Evolutionary conservation across 1,140 invertebrate genomes (phyloP).

Genomic region (Drosophila equinoxialis): DNA sequence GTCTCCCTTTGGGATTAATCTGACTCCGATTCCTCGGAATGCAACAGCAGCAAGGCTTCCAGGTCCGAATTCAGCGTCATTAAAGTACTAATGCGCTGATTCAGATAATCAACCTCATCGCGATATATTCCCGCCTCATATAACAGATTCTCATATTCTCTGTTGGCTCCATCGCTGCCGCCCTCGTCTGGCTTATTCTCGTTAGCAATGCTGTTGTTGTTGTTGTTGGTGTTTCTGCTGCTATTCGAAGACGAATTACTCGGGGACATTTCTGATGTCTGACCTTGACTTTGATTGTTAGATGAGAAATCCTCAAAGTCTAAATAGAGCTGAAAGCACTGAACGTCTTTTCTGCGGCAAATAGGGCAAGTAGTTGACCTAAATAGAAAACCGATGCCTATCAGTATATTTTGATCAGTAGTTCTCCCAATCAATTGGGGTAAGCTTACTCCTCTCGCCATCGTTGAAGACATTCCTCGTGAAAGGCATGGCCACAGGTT

Average conservation of each 20-base stretch:
- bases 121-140: conserved; percentile 54
- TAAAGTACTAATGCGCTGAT: conserved; percentile 22
- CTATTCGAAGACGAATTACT: neutral
- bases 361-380: conserved; percentile 57
- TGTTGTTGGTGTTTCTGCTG: neutral
- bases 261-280: neutral
- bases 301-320: conserved; percentile 38
- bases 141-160: conserved; percentile 50
- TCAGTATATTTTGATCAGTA: neutral
- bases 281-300: conserved; percentile 22
- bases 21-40: conserved; percentile 8
- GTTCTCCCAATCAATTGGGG: neutral
- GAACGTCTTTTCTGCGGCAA: conserved; percentile 35
- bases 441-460: conserved; percentile 55
- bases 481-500: conserved; percentile 63
- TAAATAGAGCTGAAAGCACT: conserved; percentile 54
- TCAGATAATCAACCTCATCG: conserved; percentile 55
- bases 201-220: neutral
- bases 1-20: conserved; percentile 6
- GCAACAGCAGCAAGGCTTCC: neutral
- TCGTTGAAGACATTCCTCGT: conserved; percentile 52
- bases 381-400: neutral
- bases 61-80: conserved; percentile 22
- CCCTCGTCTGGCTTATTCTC: neutral
- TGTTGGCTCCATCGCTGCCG: conserved; percentile 1